These are phyloP conservation scores for Anniella stebbinsi DNA, from an alignment of 2,797 vertebrate species.

Conservation along the genomic window DNA sequence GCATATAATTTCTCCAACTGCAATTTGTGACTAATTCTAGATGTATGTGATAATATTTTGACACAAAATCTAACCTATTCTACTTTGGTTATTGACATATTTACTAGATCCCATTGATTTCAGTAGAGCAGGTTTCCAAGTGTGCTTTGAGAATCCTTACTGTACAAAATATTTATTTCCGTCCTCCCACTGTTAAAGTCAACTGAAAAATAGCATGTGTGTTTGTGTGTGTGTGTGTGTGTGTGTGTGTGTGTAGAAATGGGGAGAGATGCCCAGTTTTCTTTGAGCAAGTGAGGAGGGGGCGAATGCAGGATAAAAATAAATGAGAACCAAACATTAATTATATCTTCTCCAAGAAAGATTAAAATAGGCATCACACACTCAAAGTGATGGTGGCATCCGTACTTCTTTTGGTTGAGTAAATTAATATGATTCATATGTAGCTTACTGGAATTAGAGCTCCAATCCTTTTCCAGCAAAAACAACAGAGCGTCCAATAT, in stretches of 20 bases:
- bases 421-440: not conserved
- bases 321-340: not conserved
- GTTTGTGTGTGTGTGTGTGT: too few relatives aligned
- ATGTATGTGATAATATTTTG: slow-evolving; percentile 12
- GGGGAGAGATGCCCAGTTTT: too few relatives aligned
- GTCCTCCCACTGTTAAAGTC: not conserved
- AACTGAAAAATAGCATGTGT: not conserved
- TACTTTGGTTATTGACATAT: not conserved
- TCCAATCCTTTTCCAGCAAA: not conserved
- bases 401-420: not conserved
- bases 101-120: not conserved
- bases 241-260: too few relatives aligned
- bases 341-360: not conserved
- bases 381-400: not conserved
- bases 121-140: not conserved
- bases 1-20: not conserved
- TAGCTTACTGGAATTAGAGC: not conserved
- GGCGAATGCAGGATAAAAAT: not conserved
- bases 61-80: not conserved
- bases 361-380: not conserved
- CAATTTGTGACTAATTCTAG: not conserved
- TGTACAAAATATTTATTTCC: slow-evolving; percentile 1
- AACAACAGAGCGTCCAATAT: too few relatives aligned
- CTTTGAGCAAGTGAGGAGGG: not conserved
- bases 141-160: not conserved